Base-by-base conservation (phyloP, 2,113 vertebrate genomes). In the Balaeniceps rex region DNA sequence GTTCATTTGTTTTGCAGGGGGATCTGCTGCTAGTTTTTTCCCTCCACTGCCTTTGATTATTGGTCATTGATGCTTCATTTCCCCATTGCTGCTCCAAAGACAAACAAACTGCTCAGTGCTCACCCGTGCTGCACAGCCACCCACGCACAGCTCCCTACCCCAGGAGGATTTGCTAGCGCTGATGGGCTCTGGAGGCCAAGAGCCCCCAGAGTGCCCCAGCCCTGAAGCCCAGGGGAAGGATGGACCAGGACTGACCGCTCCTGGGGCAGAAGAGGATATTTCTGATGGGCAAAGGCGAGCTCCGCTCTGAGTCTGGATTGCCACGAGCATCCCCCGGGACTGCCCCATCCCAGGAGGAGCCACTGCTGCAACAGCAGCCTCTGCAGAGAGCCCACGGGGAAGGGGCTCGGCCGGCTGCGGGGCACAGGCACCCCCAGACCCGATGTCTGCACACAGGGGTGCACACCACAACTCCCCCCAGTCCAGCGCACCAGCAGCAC, bases 311-410 rank as follows among this genome's bases (percentile, higher is more conserved):
- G 60, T 19, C n/a, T 5, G 3, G 18, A 5, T 7, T 18, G 34
- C 55, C 60, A 25, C 2, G 2, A 47, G 31, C 74, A 31, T 33
- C 29, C 24, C n/a, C 16, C 2, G 14, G 33, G 22, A 42, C 15
- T 46, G n/a, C 10, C 47, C 40, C 29, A 1, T 10, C 21, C 19
- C 8, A 2, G 22, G 12, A 76, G 52, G 19, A 54, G 19, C 38
- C 10, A 6, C 28, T 1, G 26, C 25, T 12, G 44, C 61, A 15
- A 18, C 7, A 0, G 21, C 49, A 25, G 25, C 16, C n/a, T 29
- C 44, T 16, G 42, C 4, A 0, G 49, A 12, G 44, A 23, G 5
- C 5, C 58, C 25, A 0, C 0, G 11, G 38, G 2, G 2, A 66
- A 19, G 24, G 26, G 47, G 38, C 36, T 83, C 16, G 3, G 79